Base-by-base conservation (phyloP, 1,140 invertebrate species). In the Parasteatoda tepidariorum region DNA sequence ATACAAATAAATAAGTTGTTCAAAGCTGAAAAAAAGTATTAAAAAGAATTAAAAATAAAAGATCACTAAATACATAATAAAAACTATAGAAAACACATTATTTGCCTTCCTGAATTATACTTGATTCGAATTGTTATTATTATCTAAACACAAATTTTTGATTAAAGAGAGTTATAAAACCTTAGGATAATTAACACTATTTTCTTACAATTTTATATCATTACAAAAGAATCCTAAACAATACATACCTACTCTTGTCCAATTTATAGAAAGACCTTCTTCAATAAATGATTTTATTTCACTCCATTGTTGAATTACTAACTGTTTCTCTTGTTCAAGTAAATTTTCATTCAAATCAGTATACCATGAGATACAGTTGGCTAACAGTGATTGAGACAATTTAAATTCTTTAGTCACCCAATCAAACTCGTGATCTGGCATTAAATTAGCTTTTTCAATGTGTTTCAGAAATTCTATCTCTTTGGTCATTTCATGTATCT, bases 301-400 rank as follows among this genome's bases (percentile, higher is more conserved):
- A 11, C 48, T 22, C 79, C 79, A 82, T 6, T 61, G 31, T 30
- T 59, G 24, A 4, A 18, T 22, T 31, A 82, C 54, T 30, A 82
- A 55, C 18, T 41, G 30, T 28, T 30, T 71, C 54, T 82, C 79
- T 71, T 13, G 30, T 24, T 61, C 54, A 71, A 71, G n/a, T 15
- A 82, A 62, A 62, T 48, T 73, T 31, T 61, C 15, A 48, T 4
- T 22, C 48, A 82, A 71, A 30, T 70, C 59, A 71, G 62, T 82
- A 31, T 54, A 82, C 79, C 79, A 82, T 48, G 5, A 5, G 2
- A 73, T 15, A 48, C 31, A 71, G 26, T 15, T 70, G 13, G 79
- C 59, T 11, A 82, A 22, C 31, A 82, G 61, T 18, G 79, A 82
- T 24, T 48, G 31, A 0, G 57, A 24, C 22, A 41, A n/a, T n/a